Base-by-base conservation (phyloP, 2,113 vertebrate genomes). In the Ascaphus truei region DNA sequence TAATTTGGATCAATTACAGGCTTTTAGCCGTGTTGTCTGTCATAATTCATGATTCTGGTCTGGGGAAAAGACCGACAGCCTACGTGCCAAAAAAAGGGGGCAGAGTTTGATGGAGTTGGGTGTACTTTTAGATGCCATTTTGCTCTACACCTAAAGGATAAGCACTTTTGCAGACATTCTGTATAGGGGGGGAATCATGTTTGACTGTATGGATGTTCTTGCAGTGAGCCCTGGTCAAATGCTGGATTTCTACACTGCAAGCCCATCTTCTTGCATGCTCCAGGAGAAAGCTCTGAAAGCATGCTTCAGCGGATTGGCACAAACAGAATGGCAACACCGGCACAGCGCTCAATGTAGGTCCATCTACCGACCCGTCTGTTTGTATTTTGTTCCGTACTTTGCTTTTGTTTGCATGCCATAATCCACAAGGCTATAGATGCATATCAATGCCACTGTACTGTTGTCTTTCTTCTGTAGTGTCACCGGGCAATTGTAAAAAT, bases 61-160 rank as follows among this genome's bases (percentile, higher is more conserved):
- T 91, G 90, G 93, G 93, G 94, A 92, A 90, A 86, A 86, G 88
- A 92, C 83, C 87, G 86, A 88, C 84, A 91, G 86, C 81, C 80
- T 81, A 80, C 86, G 89, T 90, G 92, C 91, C 92, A 92, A 91
- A 91, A 90, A 81, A 72, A 73, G 22, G 88, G 85, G 89, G 88
- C 86, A 91, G 93, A 96, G 90, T 96, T 98, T 92, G 93, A 96
- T 96, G 94, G 93, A 98, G 95, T 96, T 96, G 86, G 88, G 85
- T 85, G 87, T 86, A 91, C 90, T 91, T 90, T 85, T 87, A 84
- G 81, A 85, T 88, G 83, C 83, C 89, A 84, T 90, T 90, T 91
- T 79, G 80, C 84, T 85, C 85, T 87, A 83, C 86, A 87, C 87
- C 89, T 91, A 91, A 84, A 86, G 84, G 90, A 92, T 75, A 87